Conservation (phyloP, 2,797 vertebrate species). For the Cuculus canorus region DNA sequence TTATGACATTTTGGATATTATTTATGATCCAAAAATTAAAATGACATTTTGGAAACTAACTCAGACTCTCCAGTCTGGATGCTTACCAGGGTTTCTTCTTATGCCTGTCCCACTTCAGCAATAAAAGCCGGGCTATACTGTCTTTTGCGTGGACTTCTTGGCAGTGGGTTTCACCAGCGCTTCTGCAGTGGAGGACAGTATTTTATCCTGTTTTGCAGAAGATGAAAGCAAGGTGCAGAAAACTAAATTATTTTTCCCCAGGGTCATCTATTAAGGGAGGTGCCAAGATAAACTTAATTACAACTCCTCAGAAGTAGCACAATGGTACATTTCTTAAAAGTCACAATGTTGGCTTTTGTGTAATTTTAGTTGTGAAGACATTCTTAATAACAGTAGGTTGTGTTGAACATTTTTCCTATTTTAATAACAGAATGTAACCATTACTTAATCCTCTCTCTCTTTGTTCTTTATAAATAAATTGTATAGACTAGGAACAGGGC, state of each 20-base stretch:
- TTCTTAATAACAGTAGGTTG: neutral
- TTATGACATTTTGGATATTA: neutral
- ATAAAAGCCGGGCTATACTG: neutral
- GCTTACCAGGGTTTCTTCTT: neutral
- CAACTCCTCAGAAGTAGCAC: neutral
- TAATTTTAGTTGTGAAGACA: neutral
- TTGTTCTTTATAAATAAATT: constrained; percentile 10
- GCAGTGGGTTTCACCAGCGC: neutral
- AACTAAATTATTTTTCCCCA: constrained; percentile 1
- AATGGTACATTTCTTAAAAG: neutral
- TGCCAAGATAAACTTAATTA: neutral
- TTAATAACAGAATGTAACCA: neutral
- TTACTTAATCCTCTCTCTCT: neutral
- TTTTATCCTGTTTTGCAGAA: neutral
- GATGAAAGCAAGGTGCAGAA: neutral
- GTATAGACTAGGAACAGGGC: neutral
- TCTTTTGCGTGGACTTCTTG: neutral
- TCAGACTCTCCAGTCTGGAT: neutral
- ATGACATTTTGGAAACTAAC: neutral
- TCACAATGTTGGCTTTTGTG: neutral
- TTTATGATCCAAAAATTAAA: neutral
- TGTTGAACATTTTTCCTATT: neutral
- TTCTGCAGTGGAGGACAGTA: neutral
- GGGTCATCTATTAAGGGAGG: neutral
- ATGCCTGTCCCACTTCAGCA: neutral